Evolutionary conservation across 2,888 invertebrate genomes (phyloP).

Genomic region (Cybosia mesomella): DNA sequence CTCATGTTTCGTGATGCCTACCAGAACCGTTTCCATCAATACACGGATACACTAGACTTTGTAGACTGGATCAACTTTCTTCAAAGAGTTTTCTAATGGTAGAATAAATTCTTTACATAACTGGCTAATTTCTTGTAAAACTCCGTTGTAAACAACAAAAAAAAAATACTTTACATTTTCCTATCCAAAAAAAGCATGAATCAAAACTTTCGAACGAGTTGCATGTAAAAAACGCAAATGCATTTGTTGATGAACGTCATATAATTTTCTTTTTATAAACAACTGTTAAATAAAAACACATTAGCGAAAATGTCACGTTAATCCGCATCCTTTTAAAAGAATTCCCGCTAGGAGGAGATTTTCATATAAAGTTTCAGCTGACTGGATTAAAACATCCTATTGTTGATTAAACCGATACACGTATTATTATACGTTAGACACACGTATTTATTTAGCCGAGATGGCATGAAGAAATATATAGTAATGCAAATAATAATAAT

Average conservation of each 20-base stretch:
- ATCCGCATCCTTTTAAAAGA: slow-evolving; percentile 23
- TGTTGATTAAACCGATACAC: slow-evolving; percentile 62
- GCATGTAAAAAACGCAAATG: not conserved
- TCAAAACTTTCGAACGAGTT: not conserved
- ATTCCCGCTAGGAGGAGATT: slow-evolving; percentile 33
- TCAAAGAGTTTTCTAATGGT: not conserved
- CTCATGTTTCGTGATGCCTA: too few species aligned
- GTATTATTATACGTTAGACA: too few species aligned
- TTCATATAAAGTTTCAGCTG: slow-evolving; percentile 60
- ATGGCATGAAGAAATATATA: not conserved
- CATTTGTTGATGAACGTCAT: not conserved
- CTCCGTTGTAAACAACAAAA: not conserved
- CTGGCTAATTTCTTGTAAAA: too few species aligned
- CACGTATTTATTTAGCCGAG: not conserved
- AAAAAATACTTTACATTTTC: too few species aligned
- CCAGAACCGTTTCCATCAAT: too few species aligned
- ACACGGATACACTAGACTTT: too few species aligned
- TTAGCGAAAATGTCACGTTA: slow-evolving; percentile 6
- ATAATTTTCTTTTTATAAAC: not conserved
- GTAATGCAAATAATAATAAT: too few species aligned
- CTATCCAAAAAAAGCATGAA: not conserved
- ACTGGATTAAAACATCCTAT: slow-evolving; percentile 65
- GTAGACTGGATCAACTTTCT: not conserved
- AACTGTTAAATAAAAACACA: slow-evolving; percentile 9
- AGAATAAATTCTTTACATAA: not conserved